Conservation (phyloP, 1,140 invertebrate species). For the Drosophila miranda region DNA sequence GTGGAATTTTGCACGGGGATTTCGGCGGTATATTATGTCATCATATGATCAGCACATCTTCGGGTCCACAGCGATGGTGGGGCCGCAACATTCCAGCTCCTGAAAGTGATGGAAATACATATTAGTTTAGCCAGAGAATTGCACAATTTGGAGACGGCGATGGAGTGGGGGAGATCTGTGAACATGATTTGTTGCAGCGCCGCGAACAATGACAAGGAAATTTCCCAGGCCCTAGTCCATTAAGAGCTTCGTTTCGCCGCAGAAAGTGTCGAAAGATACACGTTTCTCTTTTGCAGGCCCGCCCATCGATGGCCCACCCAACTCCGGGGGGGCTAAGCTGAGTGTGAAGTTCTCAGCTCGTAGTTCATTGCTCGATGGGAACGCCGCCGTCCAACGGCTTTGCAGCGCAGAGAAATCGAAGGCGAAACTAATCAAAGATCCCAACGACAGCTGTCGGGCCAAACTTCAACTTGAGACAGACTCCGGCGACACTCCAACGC, state of each 20-base stretch:
- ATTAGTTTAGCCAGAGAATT: constrained; percentile 45
- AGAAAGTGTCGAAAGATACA: constrained; percentile 58
- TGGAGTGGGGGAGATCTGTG: constrained; percentile 24
- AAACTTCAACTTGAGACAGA: constrained; percentile 36
- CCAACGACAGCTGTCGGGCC: constrained; percentile 67
- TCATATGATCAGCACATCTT: background rate
- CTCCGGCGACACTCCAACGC: too few species aligned
- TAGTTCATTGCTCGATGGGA: constrained; percentile 62
- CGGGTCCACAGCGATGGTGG: too few species aligned
- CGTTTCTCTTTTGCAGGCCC: constrained; percentile 48
- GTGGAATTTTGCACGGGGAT: constrained; percentile 35
- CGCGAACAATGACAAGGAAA: constrained; percentile 64
- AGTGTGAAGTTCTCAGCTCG: constrained; percentile 50
- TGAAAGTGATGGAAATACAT: constrained; percentile 37
- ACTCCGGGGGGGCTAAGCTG: constrained; percentile 45
- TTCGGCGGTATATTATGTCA: constrained; percentile 33
- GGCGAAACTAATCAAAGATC: constrained; percentile 67
- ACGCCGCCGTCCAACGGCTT: constrained; percentile 40
- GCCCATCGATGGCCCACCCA: constrained; percentile 37
- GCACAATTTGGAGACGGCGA: constrained; percentile 24
- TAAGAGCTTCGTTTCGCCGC: constrained; percentile 46
- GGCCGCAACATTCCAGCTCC: constrained; percentile 44
- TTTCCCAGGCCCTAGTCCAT: constrained; percentile 58
- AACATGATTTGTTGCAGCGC: constrained; percentile 60
- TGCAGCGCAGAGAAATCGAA: constrained; percentile 67